These are phyloP conservation scores for Aspiorhynchus laticeps DNA, from an alignment of 2,113 vertebrate genomes.

Conservation along the genomic window DNA sequence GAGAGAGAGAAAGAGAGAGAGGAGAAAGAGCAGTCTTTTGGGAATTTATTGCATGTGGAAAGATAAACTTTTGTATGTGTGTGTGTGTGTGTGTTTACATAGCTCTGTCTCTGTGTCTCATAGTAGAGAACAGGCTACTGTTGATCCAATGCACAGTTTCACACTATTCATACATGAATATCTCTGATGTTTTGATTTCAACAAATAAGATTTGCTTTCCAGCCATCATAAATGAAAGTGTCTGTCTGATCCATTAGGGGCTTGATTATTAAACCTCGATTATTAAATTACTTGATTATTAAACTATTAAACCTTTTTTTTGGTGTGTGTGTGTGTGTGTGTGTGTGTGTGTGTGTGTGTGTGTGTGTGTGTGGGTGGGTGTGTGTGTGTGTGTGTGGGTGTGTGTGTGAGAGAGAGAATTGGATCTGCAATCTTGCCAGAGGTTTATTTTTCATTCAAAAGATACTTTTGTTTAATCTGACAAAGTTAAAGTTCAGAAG, in stretches of 20 bases:
- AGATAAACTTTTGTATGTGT: not conserved
- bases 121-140: not conserved
- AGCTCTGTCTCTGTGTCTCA: not conserved
- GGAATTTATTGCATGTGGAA: conserved; percentile 11
- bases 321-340: not conserved
- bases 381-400: not conserved
- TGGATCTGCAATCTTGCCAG: not conserved
- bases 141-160: not conserved
- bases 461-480: not conserved
- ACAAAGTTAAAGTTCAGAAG: not conserved
- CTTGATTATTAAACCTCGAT: not conserved
- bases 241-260: not conserved
- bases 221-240: not conserved
- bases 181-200: not conserved
- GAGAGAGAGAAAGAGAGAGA: not conserved
- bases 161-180: not conserved
- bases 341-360: not conserved
- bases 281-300: conserved; percentile 2
- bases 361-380: not conserved
- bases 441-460: not conserved
- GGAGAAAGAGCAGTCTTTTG: not conserved
- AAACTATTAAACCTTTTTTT: not conserved
- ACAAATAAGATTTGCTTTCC: not conserved
- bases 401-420: not conserved
- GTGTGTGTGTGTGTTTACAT: conserved; percentile 3